Evolutionary conservation across 2,888 invertebrate genomes (phyloP), one percentile per base, ranked within the genome.

Genomic region (Zaprionus lineosus): DNA sequence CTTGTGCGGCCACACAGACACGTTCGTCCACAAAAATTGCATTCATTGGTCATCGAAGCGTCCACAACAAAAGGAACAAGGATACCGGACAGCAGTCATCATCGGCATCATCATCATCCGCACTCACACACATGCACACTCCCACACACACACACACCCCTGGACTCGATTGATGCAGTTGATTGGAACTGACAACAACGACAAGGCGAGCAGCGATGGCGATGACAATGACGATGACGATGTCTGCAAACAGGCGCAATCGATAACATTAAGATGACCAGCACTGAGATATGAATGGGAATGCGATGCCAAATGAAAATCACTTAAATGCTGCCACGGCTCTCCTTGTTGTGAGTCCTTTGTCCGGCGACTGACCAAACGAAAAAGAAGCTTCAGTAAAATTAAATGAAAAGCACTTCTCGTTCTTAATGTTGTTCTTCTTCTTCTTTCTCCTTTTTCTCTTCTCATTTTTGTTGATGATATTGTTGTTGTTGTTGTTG

Each of bases 251-350:
- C n/a, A n/a, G n/a, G n/a, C 21, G 28, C 36, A 57, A 59, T 59
- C 41, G 50, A 55, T 47, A 56, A 14, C 39, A 61, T 34, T 46
- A 55, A 48, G 48, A 51, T 51, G 44, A 31, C 31, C 57, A n/a
- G n/a, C n/a, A 40, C 2, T 9, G 26, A 16, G 14, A 37, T 50
- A 58, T 46, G 51, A 53, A 53, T 33, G 46, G 2, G n/a, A n/a
- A 33, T 12, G 41, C 61, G 47, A 61, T 59, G 33, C 50, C 57
- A 59, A 52, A 70, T 63, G 76, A 69, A 82, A 74, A 78, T 78
- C 77, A 82, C 75, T 82, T 82, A 69, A 74, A 78, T 57, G 61
- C 51, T 58, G 67, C 53, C 55, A 52, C 53, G 58, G 44, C 29
- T 43, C 44, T 33, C 15, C 47, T 70, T 66, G 71, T 61, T 69